A percentile compares a stretch with the other conserved stretches of the same genome.
phyloP scores from a whole-genome alignment of 2,888 invertebrate genomes.

The Trachelus tabidus region DNA sequence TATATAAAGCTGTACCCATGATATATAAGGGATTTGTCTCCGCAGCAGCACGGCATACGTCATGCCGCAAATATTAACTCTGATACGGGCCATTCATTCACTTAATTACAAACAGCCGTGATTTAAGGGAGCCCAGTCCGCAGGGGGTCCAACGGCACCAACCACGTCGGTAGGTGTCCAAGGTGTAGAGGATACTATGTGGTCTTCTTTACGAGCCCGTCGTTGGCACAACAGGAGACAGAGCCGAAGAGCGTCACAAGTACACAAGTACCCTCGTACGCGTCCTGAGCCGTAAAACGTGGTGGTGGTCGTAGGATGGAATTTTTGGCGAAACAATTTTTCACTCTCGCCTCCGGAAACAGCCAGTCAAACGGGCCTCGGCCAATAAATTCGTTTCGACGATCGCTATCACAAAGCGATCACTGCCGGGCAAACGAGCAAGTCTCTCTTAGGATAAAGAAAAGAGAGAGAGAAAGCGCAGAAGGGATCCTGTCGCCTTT shows the following conservation, averaged over 20 bases:
- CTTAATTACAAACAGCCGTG: slow-evolving; percentile 67
- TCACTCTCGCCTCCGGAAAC: slow-evolving; percentile 7
- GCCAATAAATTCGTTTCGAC: not conserved
- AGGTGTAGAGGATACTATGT: slow-evolving; percentile 46
- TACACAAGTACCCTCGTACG: slow-evolving; percentile 19
- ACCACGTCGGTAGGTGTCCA: slow-evolving; percentile 47
- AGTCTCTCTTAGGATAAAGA: slow-evolving; percentile 13
- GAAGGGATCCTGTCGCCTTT: not conserved
- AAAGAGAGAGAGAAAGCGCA: slow-evolving; percentile 11
- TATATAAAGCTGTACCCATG: slow-evolving; percentile 56
- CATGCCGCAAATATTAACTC: slow-evolving; percentile 67
- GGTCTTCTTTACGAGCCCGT: slow-evolving; percentile 58
- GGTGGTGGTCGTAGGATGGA: not conserved
- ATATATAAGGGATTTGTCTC: slow-evolving; percentile 67
- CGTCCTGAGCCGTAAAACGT: not conserved
- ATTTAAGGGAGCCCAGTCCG: slow-evolving; percentile 62
- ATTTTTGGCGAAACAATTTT: slow-evolving; percentile 3
- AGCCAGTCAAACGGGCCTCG: not conserved
- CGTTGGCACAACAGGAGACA: slow-evolving; percentile 57
- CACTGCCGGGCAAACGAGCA: not conserved
- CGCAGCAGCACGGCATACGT: slow-evolving; percentile 62
- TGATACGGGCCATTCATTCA: slow-evolving; percentile 66
- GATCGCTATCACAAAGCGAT: slow-evolving; percentile 4
- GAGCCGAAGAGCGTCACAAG: slow-evolving; percentile 10
- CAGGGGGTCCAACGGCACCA: slow-evolving; percentile 51